Percentiles rank a stretch among this genome's conserved stretches.
Conservation (phyloP, 2,113 vertebrate genomes). For the Cavia porcellus region DNA sequence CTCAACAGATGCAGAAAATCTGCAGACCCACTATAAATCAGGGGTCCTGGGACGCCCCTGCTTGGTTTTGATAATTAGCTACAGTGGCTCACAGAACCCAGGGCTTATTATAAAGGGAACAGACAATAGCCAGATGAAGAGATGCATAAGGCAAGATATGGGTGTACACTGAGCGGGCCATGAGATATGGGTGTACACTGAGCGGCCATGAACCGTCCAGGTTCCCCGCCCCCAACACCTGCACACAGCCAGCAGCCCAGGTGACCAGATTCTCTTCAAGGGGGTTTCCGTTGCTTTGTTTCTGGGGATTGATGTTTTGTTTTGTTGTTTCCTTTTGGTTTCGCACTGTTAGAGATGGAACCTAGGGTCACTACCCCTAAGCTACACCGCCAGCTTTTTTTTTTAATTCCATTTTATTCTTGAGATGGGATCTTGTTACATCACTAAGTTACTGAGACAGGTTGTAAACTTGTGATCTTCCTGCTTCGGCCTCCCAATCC, state of each 20-base stretch:
- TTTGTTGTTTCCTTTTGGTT: background rate
- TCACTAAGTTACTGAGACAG: background rate
- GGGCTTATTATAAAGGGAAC: background rate
- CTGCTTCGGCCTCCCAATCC: background rate
- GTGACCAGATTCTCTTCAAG: background rate
- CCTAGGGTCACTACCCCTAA: background rate
- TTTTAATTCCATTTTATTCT: background rate
- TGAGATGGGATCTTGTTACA: background rate
- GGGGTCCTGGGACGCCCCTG: fast-evolving
- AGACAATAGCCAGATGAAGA: background rate
- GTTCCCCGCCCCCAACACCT: background rate
- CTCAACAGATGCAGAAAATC: background rate
- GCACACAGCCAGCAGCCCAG: background rate
- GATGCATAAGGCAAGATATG: background rate
- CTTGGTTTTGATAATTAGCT: background rate
- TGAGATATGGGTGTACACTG: background rate
- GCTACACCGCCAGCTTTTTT: background rate
- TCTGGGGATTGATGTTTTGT: background rate
- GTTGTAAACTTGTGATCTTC: background rate
- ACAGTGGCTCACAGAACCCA: background rate
- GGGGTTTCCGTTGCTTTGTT: background rate
- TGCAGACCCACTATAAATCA: background rate
- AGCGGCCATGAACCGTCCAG: background rate
- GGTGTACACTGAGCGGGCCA: too few relatives aligned
- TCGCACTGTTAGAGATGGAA: background rate